Evolutionary conservation across 2,888 invertebrate genomes (phyloP), one percentile per base, ranked within the genome.

Genomic region (Xylota segnis): DNA sequence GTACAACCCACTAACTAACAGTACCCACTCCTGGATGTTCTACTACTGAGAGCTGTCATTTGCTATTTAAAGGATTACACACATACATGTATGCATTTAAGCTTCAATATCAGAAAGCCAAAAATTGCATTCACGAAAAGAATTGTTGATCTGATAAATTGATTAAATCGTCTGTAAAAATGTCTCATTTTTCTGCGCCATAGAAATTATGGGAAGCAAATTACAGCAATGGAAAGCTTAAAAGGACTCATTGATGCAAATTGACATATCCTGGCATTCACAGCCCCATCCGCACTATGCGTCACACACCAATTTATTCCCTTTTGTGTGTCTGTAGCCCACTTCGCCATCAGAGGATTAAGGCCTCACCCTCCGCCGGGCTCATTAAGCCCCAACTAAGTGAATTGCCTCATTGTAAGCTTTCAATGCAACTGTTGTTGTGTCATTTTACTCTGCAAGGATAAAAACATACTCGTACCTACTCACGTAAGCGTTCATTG

Each of bases 351-450:
- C 70, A 43, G 34, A 52, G 75, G 74, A 79, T 79, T 79, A 79
- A 63, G 61, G 50, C 70, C 63, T 61, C 61, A 65, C 75, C 61
- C 63, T 47, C 14, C 23, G 23, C 18, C 23, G 29, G 43, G 32
- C 29, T 68, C 27, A 58, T 79, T 68, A 74, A 45, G 50, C 43
- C 63, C 63, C 56, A 29, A 34, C 83, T 58, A 70, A 84, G 70
- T 70, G 75, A 75, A 79, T 84, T 79, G 79, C 74, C 61, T 54
- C 74, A 79, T 83, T 79, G 83, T 83, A 63, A 79, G 72, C 74
- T 58, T 75, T 70, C 63, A 74, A 54, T 83, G 70, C 58, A 71
- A 76, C 70, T 52, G 54, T 66, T 76, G 70, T n/a, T n/a, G n/a
- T n/a, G n/a, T 34, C 83, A 74, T 68, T 68, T 74, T 40, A 29